Evolutionary conservation across 2,113 vertebrate species (phyloP).

Genomic region (Siniperca knerii): DNA sequence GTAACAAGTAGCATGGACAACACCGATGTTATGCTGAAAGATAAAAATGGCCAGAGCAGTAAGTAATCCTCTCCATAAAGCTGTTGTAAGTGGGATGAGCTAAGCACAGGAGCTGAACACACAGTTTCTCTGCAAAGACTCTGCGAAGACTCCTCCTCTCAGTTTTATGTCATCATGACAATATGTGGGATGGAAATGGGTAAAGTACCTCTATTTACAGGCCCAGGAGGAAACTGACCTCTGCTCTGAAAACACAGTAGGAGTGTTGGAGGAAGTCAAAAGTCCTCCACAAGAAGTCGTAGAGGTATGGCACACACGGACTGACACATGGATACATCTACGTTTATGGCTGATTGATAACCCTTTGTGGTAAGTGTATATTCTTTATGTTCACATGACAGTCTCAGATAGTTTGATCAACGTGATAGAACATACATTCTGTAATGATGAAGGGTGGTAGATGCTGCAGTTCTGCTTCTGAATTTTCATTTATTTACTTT

Average conservation of each 20-base stretch:
- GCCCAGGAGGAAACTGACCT: slow-evolving; percentile 28
- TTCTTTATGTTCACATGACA: background rate
- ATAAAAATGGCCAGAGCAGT: slow-evolving; percentile 42
- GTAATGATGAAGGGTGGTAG: background rate
- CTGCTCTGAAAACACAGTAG: slow-evolving; percentile 20
- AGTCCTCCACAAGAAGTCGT: slow-evolving; percentile 1
- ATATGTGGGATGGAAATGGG: slow-evolving; percentile 41
- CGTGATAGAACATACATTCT: background rate
- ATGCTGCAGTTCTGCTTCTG: background rate
- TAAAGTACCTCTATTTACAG: slow-evolving; percentile 31
- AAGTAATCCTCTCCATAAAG: slow-evolving; percentile 75
- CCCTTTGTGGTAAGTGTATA: slow-evolving; percentile 53
- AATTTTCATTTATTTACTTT: background rate
- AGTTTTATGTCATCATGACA: slow-evolving; percentile 50
- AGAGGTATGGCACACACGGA: background rate
- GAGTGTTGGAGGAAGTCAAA: slow-evolving; percentile 34
- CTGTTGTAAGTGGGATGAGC: slow-evolving; percentile 76
- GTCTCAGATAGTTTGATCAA: slow-evolving; percentile 6
- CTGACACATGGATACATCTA: background rate
- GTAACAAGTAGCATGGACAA: background rate
- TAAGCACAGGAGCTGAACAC: slow-evolving; percentile 48
- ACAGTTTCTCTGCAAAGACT: slow-evolving; percentile 47
- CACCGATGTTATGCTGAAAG: slow-evolving; percentile 27
- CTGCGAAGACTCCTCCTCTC: slow-evolving; percentile 64
- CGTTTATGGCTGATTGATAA: background rate